A percentile compares a stretch with the other conserved stretches of the same genome.
phyloP scores from a whole-genome alignment of 2,888 invertebrate genomes.

The Cenopis cana region DNA sequence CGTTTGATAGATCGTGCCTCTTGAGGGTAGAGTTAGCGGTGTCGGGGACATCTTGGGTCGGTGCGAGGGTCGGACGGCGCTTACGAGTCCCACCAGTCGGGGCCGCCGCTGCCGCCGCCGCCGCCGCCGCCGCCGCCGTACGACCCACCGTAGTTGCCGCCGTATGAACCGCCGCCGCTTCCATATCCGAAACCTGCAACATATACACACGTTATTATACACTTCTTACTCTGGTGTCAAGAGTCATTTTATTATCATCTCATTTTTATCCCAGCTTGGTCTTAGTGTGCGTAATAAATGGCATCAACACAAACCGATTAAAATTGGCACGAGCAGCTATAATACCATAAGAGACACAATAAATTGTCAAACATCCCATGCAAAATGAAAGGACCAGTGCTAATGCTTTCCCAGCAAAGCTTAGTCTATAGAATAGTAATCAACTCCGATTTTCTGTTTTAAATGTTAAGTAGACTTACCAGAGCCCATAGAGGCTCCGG shows the following conservation, averaged over 20 bases:
- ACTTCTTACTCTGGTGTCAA: neutral
- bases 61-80: constrained; percentile 50
- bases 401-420: too few species aligned
- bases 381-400: too few species aligned
- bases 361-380: too few species aligned
- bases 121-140: constrained; percentile 80
- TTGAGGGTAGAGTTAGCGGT: constrained; percentile 30
- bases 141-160: constrained; percentile 79
- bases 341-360: too few species aligned
- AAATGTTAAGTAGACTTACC: constrained; percentile 52
- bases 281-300: neutral
- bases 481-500: constrained; percentile 70
- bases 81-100: constrained; percentile 82
- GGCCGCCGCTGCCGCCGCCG: constrained; percentile 71
- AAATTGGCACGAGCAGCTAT: too few species aligned
- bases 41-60: constrained; percentile 23
- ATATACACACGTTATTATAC: neutral
- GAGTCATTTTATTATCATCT: too few species aligned
- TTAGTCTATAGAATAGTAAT: too few species aligned
- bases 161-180: constrained; percentile 72
- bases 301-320: neutral
- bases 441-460: too few species aligned
- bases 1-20: constrained; percentile 26
- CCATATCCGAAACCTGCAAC: constrained; percentile 72
- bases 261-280: neutral